Evolutionary conservation across 2,888 invertebrate genomes (phyloP).

Genomic region (Leucophenga maculata): DNA sequence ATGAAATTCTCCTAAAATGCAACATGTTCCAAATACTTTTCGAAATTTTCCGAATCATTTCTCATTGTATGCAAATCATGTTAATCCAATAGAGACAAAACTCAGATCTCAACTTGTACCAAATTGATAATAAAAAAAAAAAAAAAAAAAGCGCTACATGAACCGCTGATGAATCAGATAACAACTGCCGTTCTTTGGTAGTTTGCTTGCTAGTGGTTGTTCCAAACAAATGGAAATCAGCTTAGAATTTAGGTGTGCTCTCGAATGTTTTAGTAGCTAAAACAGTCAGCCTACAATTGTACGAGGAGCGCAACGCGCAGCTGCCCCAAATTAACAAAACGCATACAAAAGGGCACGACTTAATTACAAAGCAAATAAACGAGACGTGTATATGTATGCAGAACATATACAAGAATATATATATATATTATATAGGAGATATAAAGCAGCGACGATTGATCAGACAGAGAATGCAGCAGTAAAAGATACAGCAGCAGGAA

Average conservation of each 20-base stretch:
- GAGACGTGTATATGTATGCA: no score
- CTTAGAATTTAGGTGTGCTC: neutral
- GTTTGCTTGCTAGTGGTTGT: neutral
- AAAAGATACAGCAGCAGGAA: no score
- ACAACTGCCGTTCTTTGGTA: neutral
- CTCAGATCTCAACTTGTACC: neutral
- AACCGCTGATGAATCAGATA: slow-evolving; percentile 1
- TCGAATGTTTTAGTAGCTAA: no score
- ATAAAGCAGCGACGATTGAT: neutral
- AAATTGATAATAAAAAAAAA: neutral
- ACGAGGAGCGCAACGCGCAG: neutral
- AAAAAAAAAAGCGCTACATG: no score
- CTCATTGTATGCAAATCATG: no score
- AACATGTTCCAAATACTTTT: no score
- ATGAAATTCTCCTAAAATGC: no score
- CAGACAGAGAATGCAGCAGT: no score
- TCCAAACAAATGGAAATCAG: neutral
- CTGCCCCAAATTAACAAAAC: neutral
- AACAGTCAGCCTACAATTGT: no score
- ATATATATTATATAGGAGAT: neutral
- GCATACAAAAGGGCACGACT: neutral
- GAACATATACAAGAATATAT: no score
- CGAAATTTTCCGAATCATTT: no score
- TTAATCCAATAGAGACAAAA: neutral
- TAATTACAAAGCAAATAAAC: slow-evolving; percentile 7